Evolutionary conservation across 1,140 invertebrate genomes (phyloP), one percentile per base, ranked within the genome.

Genomic region (Aphaenogaster ashmeadi): DNA sequence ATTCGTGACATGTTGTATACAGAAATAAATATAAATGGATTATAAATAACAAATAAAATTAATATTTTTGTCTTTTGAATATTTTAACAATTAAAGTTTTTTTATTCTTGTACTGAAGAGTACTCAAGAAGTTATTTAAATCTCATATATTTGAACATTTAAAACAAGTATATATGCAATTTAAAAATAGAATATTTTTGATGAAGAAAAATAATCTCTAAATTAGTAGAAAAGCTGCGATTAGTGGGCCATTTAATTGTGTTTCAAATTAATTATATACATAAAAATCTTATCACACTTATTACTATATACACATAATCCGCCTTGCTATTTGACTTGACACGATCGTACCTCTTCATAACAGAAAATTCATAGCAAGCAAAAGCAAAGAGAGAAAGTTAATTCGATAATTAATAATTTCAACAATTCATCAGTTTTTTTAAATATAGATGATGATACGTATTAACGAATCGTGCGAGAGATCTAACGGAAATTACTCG

Each of bases 11-110:
- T 27, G 27, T 27, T 27, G 27, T 1, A 27, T 27, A 27, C 27
- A 27, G 27, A 27, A 27, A 27, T 27, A 27, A 27, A 27, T 27
- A 27, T 27, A 27, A 27, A 27, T 27, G 27, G 27, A 27, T 27
- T 60, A 33, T 2, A 27, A 9, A 58, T 11, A 27, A 27, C 58
- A 3, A 60, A 21, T 13, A 3, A 60, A 60, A 33, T 33, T 60
- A 27, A 27, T 11, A 33, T 27, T 33, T 11, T 60, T 11, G 27
- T 3, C 27, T 13, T 3, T 60, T 33, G 18, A 66, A n/a, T 41
- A 66, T 67, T 67, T 44, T 21, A 38, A 44, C n/a, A 60, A 60
- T 60, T 11, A 21, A 21, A 58, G 3, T 41, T 67, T 67, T 67
- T 8, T 58, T 58, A 21, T 9, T 67, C 15, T 67, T 67, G 52